These are phyloP conservation scores for Petrosia ficiformis DNA, from an alignment of 37 sponge, comb jelly and placozoan genomes.

Conservation along the genomic window DNA sequence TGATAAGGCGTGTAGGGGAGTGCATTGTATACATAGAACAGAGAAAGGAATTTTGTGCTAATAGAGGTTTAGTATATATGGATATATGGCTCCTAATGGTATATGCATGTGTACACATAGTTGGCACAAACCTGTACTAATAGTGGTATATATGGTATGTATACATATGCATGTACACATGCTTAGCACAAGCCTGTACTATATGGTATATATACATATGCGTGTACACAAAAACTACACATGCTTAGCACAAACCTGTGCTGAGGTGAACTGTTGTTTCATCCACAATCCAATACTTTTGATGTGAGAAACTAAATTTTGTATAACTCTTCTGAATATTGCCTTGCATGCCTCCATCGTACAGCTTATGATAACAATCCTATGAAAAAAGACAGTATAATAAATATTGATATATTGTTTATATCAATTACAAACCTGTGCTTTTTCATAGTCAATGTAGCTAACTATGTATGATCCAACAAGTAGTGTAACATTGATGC, in stretches of 20 bases:
- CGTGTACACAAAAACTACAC: no score
- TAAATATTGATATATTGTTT: background rate
- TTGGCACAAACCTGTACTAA: no score
- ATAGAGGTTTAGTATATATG: no score
- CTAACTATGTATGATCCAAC: constrained; percentile 63
- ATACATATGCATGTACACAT: no score
- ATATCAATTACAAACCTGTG: background rate
- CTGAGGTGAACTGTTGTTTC: constrained; percentile 75
- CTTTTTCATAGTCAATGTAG: constrained; percentile 35
- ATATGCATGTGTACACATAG: no score
- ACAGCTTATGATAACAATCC: constrained; percentile 70
- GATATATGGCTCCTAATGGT: no score
- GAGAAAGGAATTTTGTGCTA: no score
- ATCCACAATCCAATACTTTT: constrained; percentile 89
- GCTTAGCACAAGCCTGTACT: no score
- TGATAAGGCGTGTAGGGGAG: no score
- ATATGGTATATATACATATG: no score
- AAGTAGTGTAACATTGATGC: constrained; percentile 61
- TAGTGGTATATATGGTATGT: no score
- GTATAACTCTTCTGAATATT: constrained; percentile 37
- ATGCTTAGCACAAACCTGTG: constrained; percentile 79
- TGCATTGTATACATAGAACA: no score
- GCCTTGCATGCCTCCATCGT: constrained; percentile 60
- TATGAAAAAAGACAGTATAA: background rate
- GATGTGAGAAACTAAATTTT: constrained; percentile 64